These are phyloP conservation scores for Dioctria linearis DNA, from an alignment of 2,888 invertebrate genomes.

Conservation along the genomic window DNA sequence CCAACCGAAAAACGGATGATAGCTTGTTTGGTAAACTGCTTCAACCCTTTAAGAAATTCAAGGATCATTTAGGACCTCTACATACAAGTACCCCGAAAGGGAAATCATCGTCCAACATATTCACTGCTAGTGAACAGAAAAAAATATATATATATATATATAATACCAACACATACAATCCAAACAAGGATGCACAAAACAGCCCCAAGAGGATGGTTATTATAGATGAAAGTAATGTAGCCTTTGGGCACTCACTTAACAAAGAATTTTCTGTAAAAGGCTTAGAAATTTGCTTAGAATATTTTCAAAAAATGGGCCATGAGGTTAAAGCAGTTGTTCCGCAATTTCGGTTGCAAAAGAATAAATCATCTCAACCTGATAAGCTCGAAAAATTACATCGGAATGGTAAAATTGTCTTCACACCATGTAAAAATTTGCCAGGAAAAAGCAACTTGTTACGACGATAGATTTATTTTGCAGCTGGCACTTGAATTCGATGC, in stretches of 20 bases:
- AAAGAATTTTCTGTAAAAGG: conserved; percentile 82
- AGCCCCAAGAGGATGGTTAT: conserved; percentile 78
- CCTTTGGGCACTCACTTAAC: conserved; percentile 77
- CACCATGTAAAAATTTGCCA: conserved; percentile 81
- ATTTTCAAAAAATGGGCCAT: conserved; percentile 82
- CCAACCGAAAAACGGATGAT: not conserved
- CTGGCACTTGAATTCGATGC: conserved; percentile 81
- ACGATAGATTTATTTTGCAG: conserved; percentile 85
- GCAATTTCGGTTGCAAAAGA: conserved; percentile 75
- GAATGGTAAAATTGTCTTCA: conserved; percentile 78
- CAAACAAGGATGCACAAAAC: conserved; percentile 66
- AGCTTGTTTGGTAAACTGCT: not conserved
- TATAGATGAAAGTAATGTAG: conserved; percentile 88
- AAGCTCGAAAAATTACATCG: conserved; percentile 76
- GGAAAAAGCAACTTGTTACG: conserved; percentile 78
- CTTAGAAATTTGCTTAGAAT: conserved; percentile 82
- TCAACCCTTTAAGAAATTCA: conserved; percentile 31
- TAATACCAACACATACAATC: conserved; percentile 74
- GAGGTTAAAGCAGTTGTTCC: conserved; percentile 84
- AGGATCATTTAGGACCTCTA: not conserved
- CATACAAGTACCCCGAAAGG: conserved; percentile 45
- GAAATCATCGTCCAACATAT: conserved; percentile 58
- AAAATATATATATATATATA: too few species aligned
- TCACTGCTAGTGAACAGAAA: conserved; percentile 64
- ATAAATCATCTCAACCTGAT: conserved; percentile 73